These are phyloP conservation scores for Geotrypetes seraphini DNA, from an alignment of 2,797 vertebrate species.

Conservation along the genomic window DNA sequence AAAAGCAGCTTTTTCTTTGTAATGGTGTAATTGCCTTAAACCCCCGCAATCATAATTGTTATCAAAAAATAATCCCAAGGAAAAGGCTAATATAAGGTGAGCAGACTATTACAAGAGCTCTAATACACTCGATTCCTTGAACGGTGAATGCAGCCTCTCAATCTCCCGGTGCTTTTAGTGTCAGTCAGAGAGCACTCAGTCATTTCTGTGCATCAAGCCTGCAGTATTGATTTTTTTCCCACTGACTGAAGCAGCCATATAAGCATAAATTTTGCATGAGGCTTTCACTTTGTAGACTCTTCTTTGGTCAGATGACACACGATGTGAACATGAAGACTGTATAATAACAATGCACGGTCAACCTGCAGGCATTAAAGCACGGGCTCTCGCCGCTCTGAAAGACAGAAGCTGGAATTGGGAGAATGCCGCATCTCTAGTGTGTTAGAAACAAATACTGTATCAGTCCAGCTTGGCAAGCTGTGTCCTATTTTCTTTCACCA, in stretches of 20 bases:
- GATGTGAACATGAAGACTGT: slow-evolving; percentile 82
- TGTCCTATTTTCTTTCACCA: slow-evolving; percentile 35
- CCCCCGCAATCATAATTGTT: slow-evolving; percentile 75
- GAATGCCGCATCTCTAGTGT: slow-evolving; percentile 18
- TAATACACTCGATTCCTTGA: slow-evolving; percentile 76
- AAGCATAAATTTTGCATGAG: slow-evolving; percentile 99
- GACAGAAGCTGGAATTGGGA: slow-evolving; percentile 50
- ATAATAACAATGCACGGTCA: slow-evolving; percentile 80
- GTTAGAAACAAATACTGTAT: slow-evolving; percentile 52
- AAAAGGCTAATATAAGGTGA: slow-evolving; percentile 91
- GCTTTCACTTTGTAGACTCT: slow-evolving; percentile 88
- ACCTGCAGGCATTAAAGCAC: slow-evolving; percentile 57
- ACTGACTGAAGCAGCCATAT: slow-evolving; percentile 96
- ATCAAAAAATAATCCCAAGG: slow-evolving; percentile 83
- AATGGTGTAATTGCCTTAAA: slow-evolving; percentile 80
- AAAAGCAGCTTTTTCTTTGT: slow-evolving; percentile 72
- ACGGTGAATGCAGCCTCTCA: slow-evolving; percentile 80
- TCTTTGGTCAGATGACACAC: slow-evolving; percentile 90
- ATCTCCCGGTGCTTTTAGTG: slow-evolving; percentile 90
- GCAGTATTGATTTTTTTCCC: slow-evolving; percentile 98
- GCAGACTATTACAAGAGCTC: slow-evolving; percentile 77
- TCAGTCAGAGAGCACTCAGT: slow-evolving; percentile 97
- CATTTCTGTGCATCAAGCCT: slow-evolving; percentile 90
- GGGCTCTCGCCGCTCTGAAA: slow-evolving; percentile 42
- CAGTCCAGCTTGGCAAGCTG: slow-evolving; percentile 44